Conservation (phyloP, 30 jellyfish, hydroid and myxozoan genomes). For the Sanderia malayensis region DNA sequence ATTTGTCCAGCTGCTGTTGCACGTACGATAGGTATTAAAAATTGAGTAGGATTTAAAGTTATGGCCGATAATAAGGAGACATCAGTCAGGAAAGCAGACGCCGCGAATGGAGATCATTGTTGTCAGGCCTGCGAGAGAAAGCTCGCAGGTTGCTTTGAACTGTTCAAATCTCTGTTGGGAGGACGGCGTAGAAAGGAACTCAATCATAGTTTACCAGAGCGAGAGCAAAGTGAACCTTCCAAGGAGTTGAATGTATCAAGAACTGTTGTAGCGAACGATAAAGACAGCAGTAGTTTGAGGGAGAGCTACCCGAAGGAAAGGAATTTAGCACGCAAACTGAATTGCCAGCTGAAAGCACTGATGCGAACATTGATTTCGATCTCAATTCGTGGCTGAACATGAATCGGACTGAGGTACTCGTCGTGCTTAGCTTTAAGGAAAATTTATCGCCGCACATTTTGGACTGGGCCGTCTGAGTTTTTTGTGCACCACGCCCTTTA, state of each 20-base stretch:
- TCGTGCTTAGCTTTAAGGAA: no score
- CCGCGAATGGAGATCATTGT: conserved; percentile 38
- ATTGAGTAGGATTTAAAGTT: neutral
- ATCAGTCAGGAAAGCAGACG: conserved; percentile 26
- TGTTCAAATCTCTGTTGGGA: conserved; percentile 48
- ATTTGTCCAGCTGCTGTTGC: neutral
- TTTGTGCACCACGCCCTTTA: no score
- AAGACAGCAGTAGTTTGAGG: neutral
- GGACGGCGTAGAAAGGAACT: conserved; percentile 36
- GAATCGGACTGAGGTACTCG: conserved; percentile 64
- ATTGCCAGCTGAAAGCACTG: neutral
- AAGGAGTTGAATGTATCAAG: neutral
- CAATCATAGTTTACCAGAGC: neutral
- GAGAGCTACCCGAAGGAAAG: conserved; percentile 5
- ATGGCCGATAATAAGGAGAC: conserved; percentile 45
- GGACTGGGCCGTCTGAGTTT: no score
- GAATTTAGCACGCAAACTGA: neutral
- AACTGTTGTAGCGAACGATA: neutral
- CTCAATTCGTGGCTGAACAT: conserved; percentile 60
- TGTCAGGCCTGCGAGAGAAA: conserved; percentile 41
- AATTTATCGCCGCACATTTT: no score
- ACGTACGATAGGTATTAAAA: neutral
- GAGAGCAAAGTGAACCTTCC: neutral
- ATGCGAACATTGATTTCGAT: conserved; percentile 28
- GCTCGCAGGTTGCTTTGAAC: conserved; percentile 56